These are phyloP conservation scores for Callopanchax toddi DNA, from an alignment of 2,113 vertebrate genomes.

Conservation along the genomic window DNA sequence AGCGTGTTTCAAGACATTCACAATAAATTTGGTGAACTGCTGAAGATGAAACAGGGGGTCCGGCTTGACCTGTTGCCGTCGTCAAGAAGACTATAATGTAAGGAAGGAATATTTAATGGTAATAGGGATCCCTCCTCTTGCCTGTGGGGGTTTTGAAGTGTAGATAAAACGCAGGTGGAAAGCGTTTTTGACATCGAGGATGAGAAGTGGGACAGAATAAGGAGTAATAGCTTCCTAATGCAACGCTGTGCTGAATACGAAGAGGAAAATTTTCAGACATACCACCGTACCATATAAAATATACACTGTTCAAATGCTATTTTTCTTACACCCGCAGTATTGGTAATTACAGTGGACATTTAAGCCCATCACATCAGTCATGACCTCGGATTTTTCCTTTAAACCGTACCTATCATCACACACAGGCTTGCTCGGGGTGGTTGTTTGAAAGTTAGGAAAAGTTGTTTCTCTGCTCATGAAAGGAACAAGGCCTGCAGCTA, in stretches of 20 bases:
- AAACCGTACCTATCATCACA: slow-evolving; percentile 44
- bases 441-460: slow-evolving; percentile 45
- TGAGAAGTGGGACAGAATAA: slow-evolving; percentile 35
- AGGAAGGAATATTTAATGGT: slow-evolving; percentile 34
- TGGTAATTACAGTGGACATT: slow-evolving; percentile 56
- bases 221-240: slow-evolving; percentile 50
- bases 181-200: slow-evolving; percentile 55
- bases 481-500: slow-evolving; percentile 26
- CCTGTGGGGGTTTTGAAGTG: slow-evolving; percentile 63
- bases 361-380: slow-evolving; percentile 35
- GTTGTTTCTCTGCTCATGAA: slow-evolving; percentile 46
- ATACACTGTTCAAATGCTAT: slow-evolving; percentile 16
- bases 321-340: slow-evolving; percentile 34
- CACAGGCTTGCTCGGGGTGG: not conserved
- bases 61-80: slow-evolving; percentile 35
- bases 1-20: slow-evolving; percentile 29
- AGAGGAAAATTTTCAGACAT: slow-evolving; percentile 2
- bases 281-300: slow-evolving; percentile 37
- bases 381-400: slow-evolving; percentile 37
- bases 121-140: slow-evolving; percentile 41
- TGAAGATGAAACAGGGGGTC: slow-evolving; percentile 44
- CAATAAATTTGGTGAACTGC: slow-evolving; percentile 24
- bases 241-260: slow-evolving; percentile 24
- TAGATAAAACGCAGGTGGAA: slow-evolving; percentile 69
- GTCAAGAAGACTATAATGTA: slow-evolving; percentile 39